phyloP scores from a whole-genome alignment of 1,140 invertebrate genomes.

The Drosophila repleta region DNA sequence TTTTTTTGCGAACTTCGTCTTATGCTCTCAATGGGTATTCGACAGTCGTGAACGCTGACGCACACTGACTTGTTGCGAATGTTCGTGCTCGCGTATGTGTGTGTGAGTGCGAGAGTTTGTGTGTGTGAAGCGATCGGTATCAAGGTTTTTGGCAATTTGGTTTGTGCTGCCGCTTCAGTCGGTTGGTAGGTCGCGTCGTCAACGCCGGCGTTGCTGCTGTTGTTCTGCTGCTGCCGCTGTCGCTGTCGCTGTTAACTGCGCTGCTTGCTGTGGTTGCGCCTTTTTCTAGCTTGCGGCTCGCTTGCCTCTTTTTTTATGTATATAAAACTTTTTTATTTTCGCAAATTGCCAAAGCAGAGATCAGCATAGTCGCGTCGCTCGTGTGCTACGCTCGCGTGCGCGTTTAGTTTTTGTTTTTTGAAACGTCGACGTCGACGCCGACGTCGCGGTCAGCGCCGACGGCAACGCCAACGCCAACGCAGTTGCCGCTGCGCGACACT shows the following conservation, averaged over 20 bases:
- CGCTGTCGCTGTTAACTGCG: conserved; percentile 42
- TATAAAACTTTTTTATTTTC: conserved; percentile 57
- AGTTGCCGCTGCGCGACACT: conserved; percentile 70
- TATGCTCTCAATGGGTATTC: conserved; percentile 23
- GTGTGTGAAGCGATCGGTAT: conserved; percentile 76
- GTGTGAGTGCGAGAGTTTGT: conserved; percentile 48
- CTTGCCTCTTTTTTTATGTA: conserved; percentile 40
- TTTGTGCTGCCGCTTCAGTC: conserved; percentile 77
- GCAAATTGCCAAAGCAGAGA: conserved; percentile 71
- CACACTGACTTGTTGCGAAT: conserved; percentile 4
- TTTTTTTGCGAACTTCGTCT: neutral
- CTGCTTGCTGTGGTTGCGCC: conserved; percentile 63
- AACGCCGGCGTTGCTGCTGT: conserved; percentile 59
- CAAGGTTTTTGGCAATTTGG: conserved; percentile 84
- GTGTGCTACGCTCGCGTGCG: conserved; percentile 65
- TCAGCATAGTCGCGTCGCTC: conserved; percentile 60
- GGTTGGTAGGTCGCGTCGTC: conserved; percentile 79
- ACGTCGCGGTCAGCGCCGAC: conserved; percentile 37
- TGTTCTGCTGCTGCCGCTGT: conserved; percentile 51
- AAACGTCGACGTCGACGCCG: conserved; percentile 43
- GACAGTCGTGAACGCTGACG: conserved; percentile 3
- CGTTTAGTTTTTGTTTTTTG: conserved; percentile 44
- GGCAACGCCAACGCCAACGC: conserved; percentile 23
- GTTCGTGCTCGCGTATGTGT: conserved; percentile 16
- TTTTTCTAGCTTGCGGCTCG: conserved; percentile 70